A percentile compares a stretch with the other conserved stretches of the same genome.
Conservation (phyloP, 2,888 invertebrate species). For the Schrankia costaestrigalis region DNA sequence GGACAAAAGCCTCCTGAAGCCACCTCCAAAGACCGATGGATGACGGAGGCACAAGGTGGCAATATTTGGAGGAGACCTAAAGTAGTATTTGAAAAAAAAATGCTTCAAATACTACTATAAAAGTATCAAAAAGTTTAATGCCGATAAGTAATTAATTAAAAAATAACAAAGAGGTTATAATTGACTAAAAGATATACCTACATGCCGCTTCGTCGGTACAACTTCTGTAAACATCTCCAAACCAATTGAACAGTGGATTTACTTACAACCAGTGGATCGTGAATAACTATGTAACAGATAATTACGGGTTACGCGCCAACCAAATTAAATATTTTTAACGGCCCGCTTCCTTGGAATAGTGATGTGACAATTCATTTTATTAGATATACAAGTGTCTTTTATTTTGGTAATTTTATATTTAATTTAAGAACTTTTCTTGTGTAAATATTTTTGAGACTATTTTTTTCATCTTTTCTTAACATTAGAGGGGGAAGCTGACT, state of each 20-base stretch:
- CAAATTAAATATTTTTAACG: slow-evolving; percentile 71
- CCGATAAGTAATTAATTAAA: slow-evolving; percentile 22
- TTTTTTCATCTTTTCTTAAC: too few relatives aligned
- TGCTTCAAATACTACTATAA: too few relatives aligned
- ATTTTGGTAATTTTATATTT: too few relatives aligned
- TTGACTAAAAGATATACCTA: slow-evolving; percentile 27
- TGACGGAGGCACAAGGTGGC: too few relatives aligned
- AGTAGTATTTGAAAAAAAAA: neutral
- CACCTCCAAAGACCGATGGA: too few relatives aligned
- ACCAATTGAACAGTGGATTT: slow-evolving; percentile 49
- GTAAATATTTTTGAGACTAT: too few relatives aligned
- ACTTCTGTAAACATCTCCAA: slow-evolving; percentile 32
- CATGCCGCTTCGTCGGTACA: slow-evolving; percentile 19
- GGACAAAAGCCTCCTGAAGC: too few relatives aligned
- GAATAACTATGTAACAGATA: slow-evolving; percentile 59
- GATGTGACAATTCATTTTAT: slow-evolving; percentile 36
- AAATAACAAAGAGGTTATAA: slow-evolving; percentile 20
- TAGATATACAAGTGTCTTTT: too few relatives aligned
- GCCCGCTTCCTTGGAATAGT: slow-evolving; percentile 54
- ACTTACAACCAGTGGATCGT: slow-evolving; percentile 49
- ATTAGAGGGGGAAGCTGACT: too few relatives aligned
- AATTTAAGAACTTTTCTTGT: too few relatives aligned
- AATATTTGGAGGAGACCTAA: too few relatives aligned
- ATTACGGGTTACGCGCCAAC: slow-evolving; percentile 61
- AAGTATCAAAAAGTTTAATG: neutral